Conservation (phyloP, 2,888 invertebrate species). For the Nomada ruficornis region DNA sequence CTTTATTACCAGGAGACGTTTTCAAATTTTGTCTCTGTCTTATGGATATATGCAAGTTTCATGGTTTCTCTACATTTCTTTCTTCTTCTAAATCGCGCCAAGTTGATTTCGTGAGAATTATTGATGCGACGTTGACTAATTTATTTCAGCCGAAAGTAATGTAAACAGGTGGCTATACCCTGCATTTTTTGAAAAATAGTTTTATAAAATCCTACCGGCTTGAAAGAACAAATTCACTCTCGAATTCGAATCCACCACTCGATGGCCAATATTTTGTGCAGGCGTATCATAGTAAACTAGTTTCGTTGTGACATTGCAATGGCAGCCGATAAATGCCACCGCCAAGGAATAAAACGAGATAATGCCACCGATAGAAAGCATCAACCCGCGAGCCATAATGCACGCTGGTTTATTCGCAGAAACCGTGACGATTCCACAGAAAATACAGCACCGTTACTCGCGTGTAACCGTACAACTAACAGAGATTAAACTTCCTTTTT, state of each 20-base stretch:
- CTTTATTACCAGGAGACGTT: neutral
- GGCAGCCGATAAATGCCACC: conserved; percentile 59
- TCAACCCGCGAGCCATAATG: conserved; percentile 44
- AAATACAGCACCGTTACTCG: conserved; percentile 30
- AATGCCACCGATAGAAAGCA: conserved; percentile 57
- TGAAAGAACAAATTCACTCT: neutral
- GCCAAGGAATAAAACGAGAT: conserved; percentile 61
- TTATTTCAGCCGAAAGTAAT: no score
- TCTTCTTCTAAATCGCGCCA: no score
- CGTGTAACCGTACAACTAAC: no score
- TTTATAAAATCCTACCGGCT: neutral
- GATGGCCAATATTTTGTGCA: conserved; percentile 38
- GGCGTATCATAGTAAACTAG: conserved; percentile 50
- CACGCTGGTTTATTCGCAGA: conserved; percentile 24
- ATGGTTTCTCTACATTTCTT: no score
- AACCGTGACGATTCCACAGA: conserved; percentile 18
- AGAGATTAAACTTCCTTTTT: no score
- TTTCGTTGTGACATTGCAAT: conserved; percentile 52
- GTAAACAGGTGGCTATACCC: no score
- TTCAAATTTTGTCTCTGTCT: neutral
- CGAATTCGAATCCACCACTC: neutral
- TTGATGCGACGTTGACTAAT: no score
- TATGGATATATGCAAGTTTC: no score
- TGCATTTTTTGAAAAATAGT: neutral
- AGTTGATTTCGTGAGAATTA: no score